Base-by-base conservation (phyloP, 2,888 invertebrate genomes). In the Aporophyla nigra region DNA sequence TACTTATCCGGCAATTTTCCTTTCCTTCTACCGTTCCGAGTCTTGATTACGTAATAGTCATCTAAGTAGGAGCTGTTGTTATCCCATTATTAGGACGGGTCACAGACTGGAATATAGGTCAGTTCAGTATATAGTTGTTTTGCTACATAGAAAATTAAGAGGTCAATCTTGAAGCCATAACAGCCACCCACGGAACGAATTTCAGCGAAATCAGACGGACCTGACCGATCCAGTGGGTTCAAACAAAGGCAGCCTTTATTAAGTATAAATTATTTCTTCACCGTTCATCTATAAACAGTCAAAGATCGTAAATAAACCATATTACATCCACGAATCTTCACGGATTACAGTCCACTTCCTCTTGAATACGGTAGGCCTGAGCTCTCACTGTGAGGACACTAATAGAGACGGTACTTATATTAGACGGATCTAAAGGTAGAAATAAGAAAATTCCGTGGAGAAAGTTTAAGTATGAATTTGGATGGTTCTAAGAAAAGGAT, bases 1-100 rank as follows among this genome's bases (percentile, higher is more conserved):
- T 88, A 80, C 87, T 75, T 67, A 70, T 69, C 33, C 46, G 7
- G 24, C 14, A 76, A 71, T 71, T 81, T 78, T 67, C 67, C 21
- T 66, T 73, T 68, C 43, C 56, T 49, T 56, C 67, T 46, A 49
- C 19, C 21, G 14, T 49, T 62, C 7, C 46, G 54, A 68, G 33
- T 40, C 14, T 21, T 84, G 65, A 78, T 73, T 73, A 54, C 56
- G 56, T 74, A 56, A 81, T 81, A 65, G 51, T 33, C 83, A 46
- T 82, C 27, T 59, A 24, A 69, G 54, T 58, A 24, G 56, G 14
- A 61, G 56, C 40, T 49, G 14, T 27, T 62, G 43, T 62, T 53
- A 69, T 78, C 1, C 27, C 51, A 53, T n/a, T 62, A 53, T 40
- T 40, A 27, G 9, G n/a, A n/a, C 0, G 51, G 67, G 27, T 59